Conservation (phyloP, 2,888 invertebrate species). For the Gibbula magus region DNA sequence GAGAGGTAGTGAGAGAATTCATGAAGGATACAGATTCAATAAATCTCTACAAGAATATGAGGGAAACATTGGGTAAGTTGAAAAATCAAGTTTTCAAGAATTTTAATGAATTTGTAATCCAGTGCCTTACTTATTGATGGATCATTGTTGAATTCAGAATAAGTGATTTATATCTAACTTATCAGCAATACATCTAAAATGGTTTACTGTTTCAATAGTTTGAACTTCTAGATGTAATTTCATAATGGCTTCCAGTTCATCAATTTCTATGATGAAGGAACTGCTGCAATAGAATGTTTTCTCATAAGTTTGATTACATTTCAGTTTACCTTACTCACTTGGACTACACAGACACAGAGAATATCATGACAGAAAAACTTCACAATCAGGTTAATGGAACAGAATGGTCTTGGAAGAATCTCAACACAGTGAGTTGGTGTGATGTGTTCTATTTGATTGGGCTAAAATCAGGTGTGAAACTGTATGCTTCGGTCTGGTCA, state of each 20-base stretch:
- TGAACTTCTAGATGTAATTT: too few species aligned
- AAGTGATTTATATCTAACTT: too few species aligned
- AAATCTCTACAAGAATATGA: constrained; percentile 99
- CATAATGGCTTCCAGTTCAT: too few species aligned
- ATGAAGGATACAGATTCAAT: constrained; percentile 99
- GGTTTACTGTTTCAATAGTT: too few species aligned
- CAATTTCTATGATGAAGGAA: too few species aligned
- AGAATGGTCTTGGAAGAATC: constrained; percentile 99
- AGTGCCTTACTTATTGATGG: too few species aligned
- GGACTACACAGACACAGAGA: constrained; percentile 97
- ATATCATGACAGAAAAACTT: constrained; percentile 98
- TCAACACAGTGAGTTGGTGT: constrained; percentile 84
- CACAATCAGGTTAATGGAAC: constrained; percentile 98
- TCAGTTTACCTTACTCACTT: constrained; percentile 97
- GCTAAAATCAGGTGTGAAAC: too few species aligned
- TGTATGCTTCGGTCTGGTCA: too few species aligned
- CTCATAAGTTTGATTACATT: constrained; percentile 50
- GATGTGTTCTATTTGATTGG: not conserved
- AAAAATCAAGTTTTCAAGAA: not conserved
- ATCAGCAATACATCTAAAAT: too few species aligned
- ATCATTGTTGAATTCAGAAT: too few species aligned
- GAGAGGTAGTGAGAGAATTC: constrained; percentile 98
- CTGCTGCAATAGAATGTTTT: too few species aligned
- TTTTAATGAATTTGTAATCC: too few species aligned
- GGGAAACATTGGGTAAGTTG: constrained; percentile 80